These are phyloP conservation scores for Chelonia mydas DNA, from an alignment of 2,797 vertebrate species.

Conservation along the genomic window DNA sequence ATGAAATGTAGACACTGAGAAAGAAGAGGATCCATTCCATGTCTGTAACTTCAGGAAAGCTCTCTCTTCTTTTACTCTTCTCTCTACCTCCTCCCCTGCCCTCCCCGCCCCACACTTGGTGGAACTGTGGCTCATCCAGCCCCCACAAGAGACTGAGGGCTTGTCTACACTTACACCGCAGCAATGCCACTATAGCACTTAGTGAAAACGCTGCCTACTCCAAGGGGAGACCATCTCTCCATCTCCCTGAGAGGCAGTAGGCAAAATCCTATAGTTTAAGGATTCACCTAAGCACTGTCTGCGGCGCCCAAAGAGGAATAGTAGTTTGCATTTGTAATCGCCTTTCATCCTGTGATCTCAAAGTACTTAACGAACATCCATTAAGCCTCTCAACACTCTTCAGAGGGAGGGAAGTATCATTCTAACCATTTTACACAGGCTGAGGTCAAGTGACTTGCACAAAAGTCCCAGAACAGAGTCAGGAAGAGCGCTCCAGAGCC, in stretches of 20 bases:
- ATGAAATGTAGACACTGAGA: neutral
- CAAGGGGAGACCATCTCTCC: neutral
- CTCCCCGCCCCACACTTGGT: neutral
- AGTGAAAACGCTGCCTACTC: neutral
- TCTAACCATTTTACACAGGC: neutral
- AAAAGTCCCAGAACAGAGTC: neutral
- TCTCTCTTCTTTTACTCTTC: neutral
- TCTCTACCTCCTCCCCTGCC: fast-evolving
- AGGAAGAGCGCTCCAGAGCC: neutral
- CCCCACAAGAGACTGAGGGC: fast-evolving
- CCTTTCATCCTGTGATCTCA: slow-evolving; percentile 5
- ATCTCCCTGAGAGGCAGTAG: neutral
- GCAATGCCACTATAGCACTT: neutral
- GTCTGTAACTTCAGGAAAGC: neutral
- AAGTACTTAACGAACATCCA: neutral
- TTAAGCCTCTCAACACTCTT: neutral
- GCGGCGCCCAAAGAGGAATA: fast-evolving
- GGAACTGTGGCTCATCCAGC: fast-evolving
- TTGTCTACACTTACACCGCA: neutral
- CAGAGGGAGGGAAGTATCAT: neutral
- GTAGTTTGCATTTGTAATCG: slow-evolving; percentile 10
- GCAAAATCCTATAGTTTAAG: neutral
- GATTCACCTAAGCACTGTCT: slow-evolving; percentile 2
- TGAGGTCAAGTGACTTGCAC: neutral
- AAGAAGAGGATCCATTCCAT: fast-evolving